Conservation (phyloP, 2,113 vertebrate genomes). For the Sporophila hypoxantha region DNA sequence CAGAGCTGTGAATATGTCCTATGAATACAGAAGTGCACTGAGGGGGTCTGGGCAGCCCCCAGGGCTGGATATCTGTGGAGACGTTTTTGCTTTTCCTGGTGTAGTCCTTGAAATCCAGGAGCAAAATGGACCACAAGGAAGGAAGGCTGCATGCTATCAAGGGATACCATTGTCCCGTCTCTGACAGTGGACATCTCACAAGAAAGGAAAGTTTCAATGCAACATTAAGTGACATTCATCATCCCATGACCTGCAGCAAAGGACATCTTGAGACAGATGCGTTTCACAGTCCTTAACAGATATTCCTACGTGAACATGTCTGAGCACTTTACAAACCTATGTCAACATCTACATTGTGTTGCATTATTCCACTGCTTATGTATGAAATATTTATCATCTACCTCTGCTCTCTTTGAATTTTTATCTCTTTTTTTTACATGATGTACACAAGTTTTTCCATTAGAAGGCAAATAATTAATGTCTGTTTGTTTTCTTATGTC, state of each 20-base stretch:
- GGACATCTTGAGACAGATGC: fast-evolving
- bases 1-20: not conserved
- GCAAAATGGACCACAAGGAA: not conserved
- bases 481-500: not conserved
- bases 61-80: not conserved
- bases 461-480: not conserved
- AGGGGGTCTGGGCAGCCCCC: not conserved
- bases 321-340: not conserved
- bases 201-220: not conserved
- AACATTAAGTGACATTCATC: not conserved
- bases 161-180: not conserved
- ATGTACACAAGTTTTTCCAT: not conserved
- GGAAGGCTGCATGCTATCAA: not conserved
- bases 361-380: not conserved
- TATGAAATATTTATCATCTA: not conserved
- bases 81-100: not conserved
- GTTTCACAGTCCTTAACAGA: not conserved
- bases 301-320: not conserved
- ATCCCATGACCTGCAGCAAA: not conserved
- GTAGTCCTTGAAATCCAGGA: not conserved
- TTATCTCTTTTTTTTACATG: not conserved
- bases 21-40: not conserved
- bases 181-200: not conserved
- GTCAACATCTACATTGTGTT: not conserved
- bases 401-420: not conserved